Evolutionary conservation across 1,140 invertebrate species (phyloP).

Genomic region (Drosophila parvula): DNA sequence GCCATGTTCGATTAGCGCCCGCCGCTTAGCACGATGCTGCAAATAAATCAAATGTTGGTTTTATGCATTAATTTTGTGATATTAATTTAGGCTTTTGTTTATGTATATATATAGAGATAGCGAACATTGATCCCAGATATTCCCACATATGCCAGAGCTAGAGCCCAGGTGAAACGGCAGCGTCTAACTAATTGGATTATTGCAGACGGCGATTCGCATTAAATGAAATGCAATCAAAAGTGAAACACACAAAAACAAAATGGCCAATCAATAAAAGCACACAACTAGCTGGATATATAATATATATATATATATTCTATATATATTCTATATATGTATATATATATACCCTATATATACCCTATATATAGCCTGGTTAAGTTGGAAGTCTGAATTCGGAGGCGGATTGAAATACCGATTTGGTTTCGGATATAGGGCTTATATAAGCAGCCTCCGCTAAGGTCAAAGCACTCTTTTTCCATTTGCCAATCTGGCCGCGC

Average conservation of each 20-base stretch:
- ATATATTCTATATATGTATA: not conserved
- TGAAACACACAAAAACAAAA: slow-evolving; percentile 27
- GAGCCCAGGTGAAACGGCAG: slow-evolving; percentile 15
- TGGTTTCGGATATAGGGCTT: slow-evolving; percentile 39
- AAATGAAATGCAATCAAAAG: slow-evolving; percentile 63
- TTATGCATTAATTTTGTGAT: not conserved
- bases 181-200: slow-evolving; percentile 65
- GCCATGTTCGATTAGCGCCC: slow-evolving; percentile 84
- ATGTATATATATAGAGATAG: too few species aligned
- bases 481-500: slow-evolving; percentile 35
- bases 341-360: not conserved
- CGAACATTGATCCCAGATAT: slow-evolving; percentile 34
- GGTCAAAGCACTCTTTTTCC: slow-evolving; percentile 75
- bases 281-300: not conserved
- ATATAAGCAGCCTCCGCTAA: slow-evolving; percentile 75
- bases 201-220: slow-evolving; percentile 34
- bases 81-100: too few species aligned
- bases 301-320: not conserved
- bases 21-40: slow-evolving; percentile 83
- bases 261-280: slow-evolving; percentile 52
- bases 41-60: slow-evolving; percentile 37
- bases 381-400: not conserved
- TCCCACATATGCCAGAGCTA: slow-evolving; percentile 8
- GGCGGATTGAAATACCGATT: not conserved
- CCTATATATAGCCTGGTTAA: not conserved